These are phyloP conservation scores for Stegodyphus mimosarum DNA, from an alignment of 1,140 invertebrate genomes.

Conservation along the genomic window DNA sequence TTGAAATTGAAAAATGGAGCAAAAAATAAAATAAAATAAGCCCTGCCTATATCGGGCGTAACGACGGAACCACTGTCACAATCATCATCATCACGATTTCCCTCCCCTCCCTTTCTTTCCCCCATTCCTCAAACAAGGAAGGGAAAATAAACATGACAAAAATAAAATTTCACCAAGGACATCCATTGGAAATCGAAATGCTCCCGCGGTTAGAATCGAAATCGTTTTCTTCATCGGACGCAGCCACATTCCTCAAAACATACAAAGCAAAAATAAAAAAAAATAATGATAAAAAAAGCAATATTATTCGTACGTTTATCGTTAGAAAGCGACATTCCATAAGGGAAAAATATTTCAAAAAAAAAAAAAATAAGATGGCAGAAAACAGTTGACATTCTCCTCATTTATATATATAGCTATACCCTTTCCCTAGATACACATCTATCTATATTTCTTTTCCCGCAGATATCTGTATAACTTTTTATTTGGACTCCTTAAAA, in stretches of 20 bases:
- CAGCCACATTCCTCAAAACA: neutral
- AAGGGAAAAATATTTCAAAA: neutral
- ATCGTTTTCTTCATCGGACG: conserved; percentile 31
- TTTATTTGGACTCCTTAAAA: conserved; percentile 36
- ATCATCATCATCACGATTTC: conserved; percentile 42
- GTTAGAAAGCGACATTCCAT: conserved; percentile 58
- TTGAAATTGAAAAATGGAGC: conserved; percentile 38
- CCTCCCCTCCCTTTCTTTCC: neutral
- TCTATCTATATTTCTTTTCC: neutral
- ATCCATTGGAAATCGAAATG: conserved; percentile 54
- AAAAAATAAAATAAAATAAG: conserved; percentile 22
- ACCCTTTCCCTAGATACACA: neutral
- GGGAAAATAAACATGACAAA: conserved; percentile 3
- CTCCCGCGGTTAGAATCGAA: conserved; percentile 29
- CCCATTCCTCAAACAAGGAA: neutral
- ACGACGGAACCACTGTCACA: conserved; percentile 54
- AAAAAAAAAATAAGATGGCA: neutral
- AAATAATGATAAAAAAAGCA: neutral
- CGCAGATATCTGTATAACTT: conserved; percentile 29
- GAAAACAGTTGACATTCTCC: conserved; percentile 53
- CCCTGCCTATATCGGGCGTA: conserved; percentile 32
- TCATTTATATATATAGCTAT: conserved; percentile 28
- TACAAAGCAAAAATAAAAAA: conserved; percentile 18
- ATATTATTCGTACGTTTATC: conserved; percentile 51
- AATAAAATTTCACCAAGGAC: conserved; percentile 18